Evolutionary conservation across 2,888 invertebrate genomes (phyloP).

Genomic region (Vesta saturnalis): DNA sequence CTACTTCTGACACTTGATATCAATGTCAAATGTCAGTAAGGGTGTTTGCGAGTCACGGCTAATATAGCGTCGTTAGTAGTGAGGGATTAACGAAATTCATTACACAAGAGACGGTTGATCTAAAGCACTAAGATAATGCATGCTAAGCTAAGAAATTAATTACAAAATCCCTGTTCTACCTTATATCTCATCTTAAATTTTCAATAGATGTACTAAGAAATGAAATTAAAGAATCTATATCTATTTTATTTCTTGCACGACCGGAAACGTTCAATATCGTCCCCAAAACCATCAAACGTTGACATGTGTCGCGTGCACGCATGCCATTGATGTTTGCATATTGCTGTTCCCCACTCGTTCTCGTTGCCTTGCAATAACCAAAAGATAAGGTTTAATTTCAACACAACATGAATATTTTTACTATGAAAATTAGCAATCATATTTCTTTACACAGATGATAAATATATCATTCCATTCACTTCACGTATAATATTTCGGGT

Average conservation of each 20-base stretch:
- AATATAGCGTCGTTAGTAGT: constrained; percentile 34
- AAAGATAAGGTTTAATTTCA: constrained; percentile 22
- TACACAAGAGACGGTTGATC: constrained; percentile 37
- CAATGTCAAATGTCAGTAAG: constrained; percentile 25
- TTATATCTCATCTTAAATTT: not conserved
- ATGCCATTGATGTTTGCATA: constrained; percentile 39
- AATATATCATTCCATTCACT: too few species aligned
- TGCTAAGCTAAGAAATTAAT: constrained; percentile 43
- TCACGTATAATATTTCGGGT: too few species aligned
- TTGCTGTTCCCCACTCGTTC: constrained; percentile 28
- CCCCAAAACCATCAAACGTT: constrained; percentile 27
- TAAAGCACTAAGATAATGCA: constrained; percentile 33
- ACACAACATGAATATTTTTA: constrained; percentile 21
- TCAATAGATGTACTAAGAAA: not conserved
- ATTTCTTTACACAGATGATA: too few species aligned
- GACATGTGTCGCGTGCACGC: constrained; percentile 39
- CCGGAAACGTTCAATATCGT: constrained; percentile 19
- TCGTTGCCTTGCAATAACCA: constrained; percentile 30
- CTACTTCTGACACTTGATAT: constrained; percentile 31
- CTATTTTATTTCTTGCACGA: constrained; percentile 20
- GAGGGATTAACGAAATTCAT: constrained; percentile 45
- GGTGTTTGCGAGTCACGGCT: constrained; percentile 28
- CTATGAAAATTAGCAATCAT: constrained; percentile 10
- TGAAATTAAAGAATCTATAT: constrained; percentile 14
- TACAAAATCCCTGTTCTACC: constrained; percentile 10